Evolutionary conservation across 2,888 invertebrate genomes (phyloP).

Genomic region (Drosophila mimetica): DNA sequence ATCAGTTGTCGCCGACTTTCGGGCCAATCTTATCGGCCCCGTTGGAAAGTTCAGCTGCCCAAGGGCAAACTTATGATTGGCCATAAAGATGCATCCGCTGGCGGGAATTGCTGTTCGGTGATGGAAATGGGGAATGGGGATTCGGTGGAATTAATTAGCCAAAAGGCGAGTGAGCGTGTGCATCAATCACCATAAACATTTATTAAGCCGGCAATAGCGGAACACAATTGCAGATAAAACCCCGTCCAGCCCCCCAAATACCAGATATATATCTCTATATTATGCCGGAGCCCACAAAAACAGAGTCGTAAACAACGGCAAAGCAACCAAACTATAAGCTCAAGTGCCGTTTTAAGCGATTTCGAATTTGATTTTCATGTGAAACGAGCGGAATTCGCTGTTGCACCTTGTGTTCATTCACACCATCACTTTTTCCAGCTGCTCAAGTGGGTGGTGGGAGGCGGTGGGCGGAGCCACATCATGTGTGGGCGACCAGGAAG

Average conservation of each 20-base stretch:
- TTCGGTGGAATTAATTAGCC: constrained; percentile 39
- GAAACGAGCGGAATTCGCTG: constrained; percentile 26
- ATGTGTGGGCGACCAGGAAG: constrained; percentile 30
- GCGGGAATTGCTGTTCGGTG: neutral
- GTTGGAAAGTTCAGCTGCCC: constrained; percentile 24
- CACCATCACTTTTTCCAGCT: constrained; percentile 33
- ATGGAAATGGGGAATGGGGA: neutral
- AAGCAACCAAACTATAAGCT: constrained; percentile 22
- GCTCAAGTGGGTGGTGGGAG: constrained; percentile 14
- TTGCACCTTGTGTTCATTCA: constrained; percentile 41
- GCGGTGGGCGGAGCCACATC: constrained; percentile 9
- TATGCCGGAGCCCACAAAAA: constrained; percentile 30
- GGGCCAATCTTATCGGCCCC: constrained; percentile 45
- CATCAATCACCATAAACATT: constrained; percentile 47
- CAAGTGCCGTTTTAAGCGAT: constrained; percentile 46
- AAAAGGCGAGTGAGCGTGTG: constrained; percentile 15
- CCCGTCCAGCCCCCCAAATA: constrained; percentile 24
- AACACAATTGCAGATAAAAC: constrained; percentile 47
- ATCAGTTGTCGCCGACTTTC: constrained; percentile 17
- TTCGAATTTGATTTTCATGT: constrained; percentile 42
- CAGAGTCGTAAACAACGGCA: constrained; percentile 44
- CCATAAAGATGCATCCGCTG: constrained; percentile 43
- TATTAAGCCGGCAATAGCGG: constrained; percentile 38
- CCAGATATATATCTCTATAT: constrained; percentile 26
- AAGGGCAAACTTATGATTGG: constrained; percentile 21